Evolutionary conservation across 2,797 vertebrate species (phyloP), one percentile per base, ranked within the genome.

Genomic region (Enteromius mattozi): DNA sequence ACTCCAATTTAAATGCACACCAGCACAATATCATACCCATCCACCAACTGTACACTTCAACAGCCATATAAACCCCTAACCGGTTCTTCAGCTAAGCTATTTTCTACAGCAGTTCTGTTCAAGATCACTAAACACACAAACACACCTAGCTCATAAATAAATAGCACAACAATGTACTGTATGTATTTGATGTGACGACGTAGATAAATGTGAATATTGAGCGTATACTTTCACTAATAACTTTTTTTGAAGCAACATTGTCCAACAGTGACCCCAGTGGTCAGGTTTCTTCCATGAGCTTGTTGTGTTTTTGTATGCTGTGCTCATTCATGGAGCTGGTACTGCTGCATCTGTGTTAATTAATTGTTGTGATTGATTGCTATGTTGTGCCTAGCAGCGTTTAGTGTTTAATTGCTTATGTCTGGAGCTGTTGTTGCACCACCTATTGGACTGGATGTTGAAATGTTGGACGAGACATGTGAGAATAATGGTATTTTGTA

Each of bases 21-120:
- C 27, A 54, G 47, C 45, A 79, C 81, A 87, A 87, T 90, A 91
- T 89, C 88, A 91, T 70, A 82, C 51, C 71, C 65, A 81, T 79
- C 69, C 85, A 87, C 79, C 63, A 1, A 30, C 30, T 30, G 30
- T 75, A 86, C 59, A 89, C 85, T 89, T 70, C 75, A 17, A 80
- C 81, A 84, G 74, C 85, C 84, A 84, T 82, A 89, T 87, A 89
- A 88, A 85, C 66, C 63, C 63, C 49, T 27, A 24, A 27, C 37
- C 76, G 42, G 65, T 75, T 49, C 17, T 9, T 56, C 63, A 72
- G 51, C 33, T 70, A 74, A 85, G 70, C 63, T 42, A 37, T 71
- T 85, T 47, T 12, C 19, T 69, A 45, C 75, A 72, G 19, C 69
- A 47, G 76, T 80, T 83, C 35, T 63, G n/a, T 30, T 84, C 45